phyloP scores from a whole-genome alignment of 2,113 vertebrate species.

The Lontra canadensis region DNA sequence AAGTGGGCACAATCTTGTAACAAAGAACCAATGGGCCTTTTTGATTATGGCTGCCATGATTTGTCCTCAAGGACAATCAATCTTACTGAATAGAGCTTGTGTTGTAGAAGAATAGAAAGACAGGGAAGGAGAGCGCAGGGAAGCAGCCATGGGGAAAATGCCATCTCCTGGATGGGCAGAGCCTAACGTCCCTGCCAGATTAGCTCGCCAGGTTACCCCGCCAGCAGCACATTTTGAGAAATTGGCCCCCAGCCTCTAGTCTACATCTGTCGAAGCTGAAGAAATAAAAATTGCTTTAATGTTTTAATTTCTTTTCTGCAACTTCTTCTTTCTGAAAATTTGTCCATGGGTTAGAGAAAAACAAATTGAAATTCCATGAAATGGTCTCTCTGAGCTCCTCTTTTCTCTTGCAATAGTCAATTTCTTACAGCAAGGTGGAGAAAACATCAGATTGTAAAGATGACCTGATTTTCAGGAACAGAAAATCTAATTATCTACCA shows the following conservation, averaged over 20 bases:
- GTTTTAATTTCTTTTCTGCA: slow-evolving; percentile 63
- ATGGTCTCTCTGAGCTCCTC: slow-evolving; percentile 43
- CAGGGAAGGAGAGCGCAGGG: neutral
- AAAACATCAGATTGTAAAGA: slow-evolving; percentile 44
- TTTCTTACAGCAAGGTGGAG: slow-evolving; percentile 56
- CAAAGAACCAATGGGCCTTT: neutral
- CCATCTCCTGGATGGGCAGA: neutral
- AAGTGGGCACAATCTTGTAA: neutral
- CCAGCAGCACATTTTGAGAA: neutral
- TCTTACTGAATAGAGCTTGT: neutral
- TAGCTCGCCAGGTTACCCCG: neutral
- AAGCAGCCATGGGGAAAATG: neutral
- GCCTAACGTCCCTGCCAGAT: neutral
- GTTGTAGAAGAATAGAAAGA: neutral
- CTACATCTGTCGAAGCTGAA: neutral
- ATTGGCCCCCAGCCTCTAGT: neutral
- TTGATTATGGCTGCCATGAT: neutral
- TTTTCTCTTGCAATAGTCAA: slow-evolving; percentile 18
- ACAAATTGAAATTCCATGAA: slow-evolving; percentile 56
- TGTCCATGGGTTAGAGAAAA: slow-evolving; percentile 52
- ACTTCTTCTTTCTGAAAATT: slow-evolving; percentile 53
- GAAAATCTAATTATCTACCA: neutral
- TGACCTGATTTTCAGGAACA: slow-evolving; percentile 6
- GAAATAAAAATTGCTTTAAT: slow-evolving; percentile 51
- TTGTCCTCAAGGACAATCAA: neutral